Conservation (phyloP, 2,888 invertebrate species). For the Myopa tessellatipennis region DNA sequence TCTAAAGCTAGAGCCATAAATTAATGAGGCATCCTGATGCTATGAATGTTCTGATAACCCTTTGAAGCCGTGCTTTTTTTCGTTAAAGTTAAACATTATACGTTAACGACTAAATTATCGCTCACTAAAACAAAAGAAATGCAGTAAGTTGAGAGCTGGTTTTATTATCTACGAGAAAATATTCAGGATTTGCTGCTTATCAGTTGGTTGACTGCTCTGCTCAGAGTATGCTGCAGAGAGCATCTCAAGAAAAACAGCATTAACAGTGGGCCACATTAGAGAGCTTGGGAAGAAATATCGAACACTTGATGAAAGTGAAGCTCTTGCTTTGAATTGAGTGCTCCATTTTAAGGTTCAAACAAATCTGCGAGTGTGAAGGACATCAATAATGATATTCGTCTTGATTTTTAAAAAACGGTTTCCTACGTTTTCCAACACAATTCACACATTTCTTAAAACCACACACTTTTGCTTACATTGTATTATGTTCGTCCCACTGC, state of each 20-base stretch:
- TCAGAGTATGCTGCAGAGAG: background rate
- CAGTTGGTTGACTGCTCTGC: background rate
- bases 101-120: slow-evolving; percentile 15
- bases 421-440: too few relatives aligned
- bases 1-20: background rate
- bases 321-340: too few relatives aligned
- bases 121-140: slow-evolving; percentile 17
- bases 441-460: too few relatives aligned
- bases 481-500: slow-evolving; percentile 7
- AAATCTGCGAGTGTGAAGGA: too few relatives aligned
- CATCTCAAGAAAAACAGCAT: background rate
- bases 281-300: background rate
- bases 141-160: background rate
- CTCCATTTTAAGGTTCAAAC: too few relatives aligned
- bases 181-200: slow-evolving; percentile 11
- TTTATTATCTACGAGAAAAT: slow-evolving; percentile 1
- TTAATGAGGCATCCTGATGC: background rate
- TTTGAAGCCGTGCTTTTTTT: slow-evolving; percentile 18
- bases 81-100: background rate
- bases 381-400: too few relatives aligned
- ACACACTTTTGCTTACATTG: too few relatives aligned
- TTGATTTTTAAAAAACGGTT: too few relatives aligned
- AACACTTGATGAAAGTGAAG: too few relatives aligned
- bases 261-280: slow-evolving; percentile 3
- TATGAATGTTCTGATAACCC: slow-evolving; percentile 17